Evolutionary conservation across 2,888 invertebrate species (phyloP).

Genomic region (Nomada fabriciana): DNA sequence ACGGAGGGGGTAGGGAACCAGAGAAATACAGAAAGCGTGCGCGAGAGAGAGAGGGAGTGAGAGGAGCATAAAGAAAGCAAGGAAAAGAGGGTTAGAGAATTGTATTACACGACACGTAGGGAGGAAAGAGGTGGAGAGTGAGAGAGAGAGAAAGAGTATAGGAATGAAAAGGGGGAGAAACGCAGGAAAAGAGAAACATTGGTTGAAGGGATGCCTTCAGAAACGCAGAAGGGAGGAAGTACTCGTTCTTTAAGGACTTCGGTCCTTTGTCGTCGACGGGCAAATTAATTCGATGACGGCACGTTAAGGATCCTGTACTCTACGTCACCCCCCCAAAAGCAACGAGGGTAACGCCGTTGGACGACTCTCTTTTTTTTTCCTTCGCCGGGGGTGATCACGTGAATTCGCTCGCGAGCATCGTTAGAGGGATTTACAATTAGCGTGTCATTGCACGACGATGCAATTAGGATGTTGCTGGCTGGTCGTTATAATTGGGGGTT

Average conservation of each 20-base stretch:
- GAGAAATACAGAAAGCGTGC: constrained; percentile 1
- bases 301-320: constrained; percentile 63
- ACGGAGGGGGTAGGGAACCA: constrained; percentile 10
- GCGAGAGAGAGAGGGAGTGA: constrained; percentile 7
- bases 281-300: constrained; percentile 75
- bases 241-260: constrained; percentile 66
- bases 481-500: constrained; percentile 52
- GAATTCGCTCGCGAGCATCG: constrained; percentile 55
- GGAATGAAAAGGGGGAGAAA: constrained; percentile 32
- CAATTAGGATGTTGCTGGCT: constrained; percentile 55
- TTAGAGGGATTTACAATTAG: constrained; percentile 66
- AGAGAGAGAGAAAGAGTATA: background rate
- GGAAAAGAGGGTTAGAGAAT: constrained; percentile 1
- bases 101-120: constrained; percentile 14
- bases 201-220: constrained; percentile 40
- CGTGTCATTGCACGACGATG: constrained; percentile 55
- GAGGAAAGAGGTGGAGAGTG: background rate
- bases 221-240: constrained; percentile 38
- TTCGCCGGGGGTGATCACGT: constrained; percentile 52
- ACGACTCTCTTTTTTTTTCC: constrained; percentile 16
- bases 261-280: constrained; percentile 65
- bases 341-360: constrained; percentile 35
- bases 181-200: constrained; percentile 54
- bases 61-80: background rate
- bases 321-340: constrained; percentile 22